Evolutionary conservation across 2,888 invertebrate species (phyloP), one percentile per base, ranked within the genome.

Genomic region (Scrobipalpa atriplicella): DNA sequence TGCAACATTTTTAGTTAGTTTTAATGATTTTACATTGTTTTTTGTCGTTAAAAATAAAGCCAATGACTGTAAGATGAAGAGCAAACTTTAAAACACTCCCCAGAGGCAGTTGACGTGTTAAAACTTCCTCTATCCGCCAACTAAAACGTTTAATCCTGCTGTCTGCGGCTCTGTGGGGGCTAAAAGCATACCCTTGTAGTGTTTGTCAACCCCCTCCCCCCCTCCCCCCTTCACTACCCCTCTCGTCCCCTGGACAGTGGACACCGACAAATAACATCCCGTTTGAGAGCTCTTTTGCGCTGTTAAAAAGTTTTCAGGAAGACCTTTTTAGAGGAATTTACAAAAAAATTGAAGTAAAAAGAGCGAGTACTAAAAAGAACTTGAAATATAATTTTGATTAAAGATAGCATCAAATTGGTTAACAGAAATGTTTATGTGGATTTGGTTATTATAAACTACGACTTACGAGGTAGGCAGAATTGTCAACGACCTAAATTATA

Each of bases 111-210:
- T 47, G 21, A 21, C 10, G 54, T 56, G 54, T 56, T 56, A 56
- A 56, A 56, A 56, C 13, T 29, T n/a, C 19, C 54, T 21, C 60
- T 38, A 38, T 43, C 16, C 18, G 13, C 2, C 58, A 58, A 58
- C 36, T 62, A 19, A 39, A 61, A 39, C 43, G 47, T 71, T 72
- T 79, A 82, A 82, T 80, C 78, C 79, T 47, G 67, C 69, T 38
- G 58, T 58, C 66, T 63, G 70, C 66, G 11, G 70, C 68, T 70
- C 51, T 9, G 41, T 52, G 51, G 68, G 70, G 69, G 73, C 80
- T 85, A 82, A 85, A 84, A 85, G 85, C 83, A 81, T 78, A 83
- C 72, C 75, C 74, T 69, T 85, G 85, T 85, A 56, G 21, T 56
- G 54, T 56, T 56, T 56, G 54, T 56, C 21, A 21, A 21, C 54